Evolutionary conservation across 2,113 vertebrate species (phyloP).

Genomic region (Elaphurus davidianus): DNA sequence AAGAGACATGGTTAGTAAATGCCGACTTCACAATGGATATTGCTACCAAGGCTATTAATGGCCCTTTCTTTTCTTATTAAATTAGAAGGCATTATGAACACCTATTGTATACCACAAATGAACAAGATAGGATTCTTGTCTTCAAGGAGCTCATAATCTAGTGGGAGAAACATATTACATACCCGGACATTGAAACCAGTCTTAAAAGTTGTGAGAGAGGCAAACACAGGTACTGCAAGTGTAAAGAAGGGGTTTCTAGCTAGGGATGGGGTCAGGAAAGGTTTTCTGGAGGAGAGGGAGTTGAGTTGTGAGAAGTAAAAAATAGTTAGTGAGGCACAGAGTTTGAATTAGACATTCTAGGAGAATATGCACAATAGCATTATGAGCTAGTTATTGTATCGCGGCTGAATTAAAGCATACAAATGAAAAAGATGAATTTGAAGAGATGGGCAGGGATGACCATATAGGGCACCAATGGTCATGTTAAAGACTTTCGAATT

Average conservation of each 20-base stretch:
- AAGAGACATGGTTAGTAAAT: not conserved
- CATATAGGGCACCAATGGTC: not conserved
- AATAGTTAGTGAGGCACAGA: not conserved
- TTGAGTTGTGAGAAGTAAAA: not conserved
- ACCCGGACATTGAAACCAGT: not conserved
- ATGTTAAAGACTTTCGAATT: not conserved
- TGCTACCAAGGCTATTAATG: not conserved
- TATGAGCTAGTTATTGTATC: not conserved
- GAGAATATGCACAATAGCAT: not conserved
- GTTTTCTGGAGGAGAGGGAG: not conserved
- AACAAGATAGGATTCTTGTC: not conserved
- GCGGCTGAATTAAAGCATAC: not conserved
- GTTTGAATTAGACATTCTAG: not conserved
- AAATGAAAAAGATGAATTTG: not conserved
- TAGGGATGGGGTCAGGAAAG: not conserved
- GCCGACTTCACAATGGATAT: not conserved
- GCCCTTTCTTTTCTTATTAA: slow-evolving; percentile 13
- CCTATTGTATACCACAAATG: not conserved
- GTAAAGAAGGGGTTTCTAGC: not conserved
- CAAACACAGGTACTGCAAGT: not conserved
- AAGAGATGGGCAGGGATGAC: not conserved
- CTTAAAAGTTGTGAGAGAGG: not conserved
- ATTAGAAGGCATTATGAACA: not conserved
- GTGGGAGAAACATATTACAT: not conserved
- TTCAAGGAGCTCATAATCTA: not conserved